Evolutionary conservation across 2,113 vertebrate genomes (phyloP).

Genomic region (Perccottus glenii): DNA sequence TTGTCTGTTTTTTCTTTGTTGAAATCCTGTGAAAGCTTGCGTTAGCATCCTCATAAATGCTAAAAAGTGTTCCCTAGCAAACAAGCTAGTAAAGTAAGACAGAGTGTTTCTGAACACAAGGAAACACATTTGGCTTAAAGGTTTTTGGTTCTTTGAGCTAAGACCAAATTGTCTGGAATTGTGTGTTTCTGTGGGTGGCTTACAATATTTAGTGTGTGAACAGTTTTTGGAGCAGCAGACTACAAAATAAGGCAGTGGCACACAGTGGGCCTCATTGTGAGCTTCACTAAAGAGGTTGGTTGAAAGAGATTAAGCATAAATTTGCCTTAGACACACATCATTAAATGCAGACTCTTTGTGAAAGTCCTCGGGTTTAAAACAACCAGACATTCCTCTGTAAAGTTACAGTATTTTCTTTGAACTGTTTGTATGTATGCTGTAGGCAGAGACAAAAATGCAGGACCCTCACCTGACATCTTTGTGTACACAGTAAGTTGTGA

Average conservation of each 20-base stretch:
- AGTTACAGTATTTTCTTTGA: background rate
- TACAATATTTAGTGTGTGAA: conserved; percentile 3
- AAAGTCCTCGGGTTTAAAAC: conserved; percentile 11
- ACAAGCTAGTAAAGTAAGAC: too few relatives aligned
- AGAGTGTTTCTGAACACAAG: too few relatives aligned
- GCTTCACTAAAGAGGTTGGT: conserved; percentile 4
- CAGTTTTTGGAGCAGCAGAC: background rate
- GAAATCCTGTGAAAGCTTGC: too few relatives aligned
- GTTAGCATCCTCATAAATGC: too few relatives aligned
- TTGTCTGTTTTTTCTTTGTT: too few relatives aligned
- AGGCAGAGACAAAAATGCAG: background rate
- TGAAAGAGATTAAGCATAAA: background rate
- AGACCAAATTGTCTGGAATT: background rate
- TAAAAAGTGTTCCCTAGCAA: too few relatives aligned
- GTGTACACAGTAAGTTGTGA: conserved; percentile 30
- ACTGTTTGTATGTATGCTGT: conserved; percentile 13
- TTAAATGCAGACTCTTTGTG: conserved; percentile 21
- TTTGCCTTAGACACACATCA: background rate
- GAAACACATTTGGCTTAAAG: too few relatives aligned
- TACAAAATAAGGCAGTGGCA: conserved; percentile 8
- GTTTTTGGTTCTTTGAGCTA: too few relatives aligned
- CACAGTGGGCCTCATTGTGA: conserved; percentile 10
- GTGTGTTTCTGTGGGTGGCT: background rate
- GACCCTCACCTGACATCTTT: conserved; percentile 17
- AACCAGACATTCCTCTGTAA: conserved; percentile 14